A percentile compares a stretch with the other conserved stretches of the same genome.
These are phyloP conservation scores for Orthonyx spaldingii DNA, from an alignment of 2,113 vertebrate genomes.

Conservation along the genomic window DNA sequence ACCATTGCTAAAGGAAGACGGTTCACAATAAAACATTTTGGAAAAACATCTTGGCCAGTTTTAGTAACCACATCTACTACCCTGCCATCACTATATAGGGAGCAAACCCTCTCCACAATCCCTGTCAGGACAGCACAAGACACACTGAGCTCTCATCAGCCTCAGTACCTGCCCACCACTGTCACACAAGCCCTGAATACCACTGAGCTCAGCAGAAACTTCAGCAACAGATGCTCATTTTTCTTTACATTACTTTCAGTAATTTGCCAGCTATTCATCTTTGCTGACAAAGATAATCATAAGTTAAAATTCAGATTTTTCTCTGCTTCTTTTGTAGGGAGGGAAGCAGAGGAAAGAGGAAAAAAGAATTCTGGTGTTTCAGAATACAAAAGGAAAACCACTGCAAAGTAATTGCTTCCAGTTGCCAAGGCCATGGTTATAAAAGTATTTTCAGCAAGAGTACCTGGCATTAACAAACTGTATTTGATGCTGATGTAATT, in stretches of 20 bases:
- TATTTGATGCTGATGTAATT: constrained; percentile 25
- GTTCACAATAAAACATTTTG: not conserved
- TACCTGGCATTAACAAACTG: constrained; percentile 9
- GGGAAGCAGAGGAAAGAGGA: not conserved
- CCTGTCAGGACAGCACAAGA: not conserved
- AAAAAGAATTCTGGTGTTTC: not conserved
- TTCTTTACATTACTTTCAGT: not conserved
- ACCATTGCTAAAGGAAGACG: not conserved
- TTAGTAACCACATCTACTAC: not conserved
- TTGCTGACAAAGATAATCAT: not conserved
- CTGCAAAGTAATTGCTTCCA: not conserved
- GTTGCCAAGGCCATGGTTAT: not conserved
- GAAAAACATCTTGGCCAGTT: not conserved
- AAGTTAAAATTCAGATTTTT: not conserved
- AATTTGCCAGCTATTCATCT: constrained; percentile 11
- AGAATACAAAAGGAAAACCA: not conserved
- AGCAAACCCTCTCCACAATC: not conserved
- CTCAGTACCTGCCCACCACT: not conserved
- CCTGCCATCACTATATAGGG: not conserved
- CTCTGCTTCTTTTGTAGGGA: not conserved
- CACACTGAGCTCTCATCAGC: not conserved
- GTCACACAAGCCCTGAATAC: not conserved
- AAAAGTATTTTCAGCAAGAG: not conserved
- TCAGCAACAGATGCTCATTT: not conserved
- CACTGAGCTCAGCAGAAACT: not conserved